phyloP scores from a whole-genome alignment of 2,797 vertebrate genomes.

The Nannoperca obscura region DNA sequence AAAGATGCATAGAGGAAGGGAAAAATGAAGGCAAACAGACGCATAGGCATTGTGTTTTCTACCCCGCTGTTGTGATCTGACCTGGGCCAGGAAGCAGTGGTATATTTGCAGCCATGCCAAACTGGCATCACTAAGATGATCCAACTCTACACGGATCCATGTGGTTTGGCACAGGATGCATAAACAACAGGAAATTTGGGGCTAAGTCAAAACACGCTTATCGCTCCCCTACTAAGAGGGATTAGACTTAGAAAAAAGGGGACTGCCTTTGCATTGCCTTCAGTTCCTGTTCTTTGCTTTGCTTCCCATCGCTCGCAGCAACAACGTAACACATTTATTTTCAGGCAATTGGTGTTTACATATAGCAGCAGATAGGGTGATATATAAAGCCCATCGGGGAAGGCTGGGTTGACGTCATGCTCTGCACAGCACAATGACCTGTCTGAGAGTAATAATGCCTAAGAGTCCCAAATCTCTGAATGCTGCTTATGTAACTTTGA shows the following conservation, averaged over 20 bases:
- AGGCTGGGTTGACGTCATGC: slow-evolving; percentile 50
- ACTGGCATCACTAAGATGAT: slow-evolving; percentile 75
- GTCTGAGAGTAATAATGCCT: slow-evolving; percentile 59
- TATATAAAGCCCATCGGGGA: slow-evolving; percentile 50
- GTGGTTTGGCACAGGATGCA: slow-evolving; percentile 72
- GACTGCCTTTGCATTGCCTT: slow-evolving; percentile 41
- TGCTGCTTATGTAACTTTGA: slow-evolving; percentile 53
- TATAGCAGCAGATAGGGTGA: slow-evolving; percentile 40
- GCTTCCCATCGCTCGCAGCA: slow-evolving; percentile 44
- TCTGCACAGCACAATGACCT: slow-evolving; percentile 46
- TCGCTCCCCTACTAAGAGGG: slow-evolving; percentile 76
- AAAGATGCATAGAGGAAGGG: slow-evolving; percentile 32
- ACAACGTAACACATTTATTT: slow-evolving; percentile 36
- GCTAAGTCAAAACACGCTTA: slow-evolving; percentile 79
- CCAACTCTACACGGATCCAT: slow-evolving; percentile 71
- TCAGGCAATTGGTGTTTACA: slow-evolving; percentile 44
- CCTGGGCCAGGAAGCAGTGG: slow-evolving; percentile 62
- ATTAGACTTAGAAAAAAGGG: slow-evolving; percentile 71
- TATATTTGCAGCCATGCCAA: slow-evolving; percentile 66
- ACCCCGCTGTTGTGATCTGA: slow-evolving; percentile 57
- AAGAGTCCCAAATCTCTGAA: slow-evolving; percentile 39
- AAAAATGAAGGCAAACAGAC: slow-evolving; percentile 52
- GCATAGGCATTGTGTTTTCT: slow-evolving; percentile 60
- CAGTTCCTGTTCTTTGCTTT: slow-evolving; percentile 52
- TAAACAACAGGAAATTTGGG: slow-evolving; percentile 81